Base-by-base conservation (phyloP, 2,113 vertebrate genomes). In the Cebus imitator region DNA sequence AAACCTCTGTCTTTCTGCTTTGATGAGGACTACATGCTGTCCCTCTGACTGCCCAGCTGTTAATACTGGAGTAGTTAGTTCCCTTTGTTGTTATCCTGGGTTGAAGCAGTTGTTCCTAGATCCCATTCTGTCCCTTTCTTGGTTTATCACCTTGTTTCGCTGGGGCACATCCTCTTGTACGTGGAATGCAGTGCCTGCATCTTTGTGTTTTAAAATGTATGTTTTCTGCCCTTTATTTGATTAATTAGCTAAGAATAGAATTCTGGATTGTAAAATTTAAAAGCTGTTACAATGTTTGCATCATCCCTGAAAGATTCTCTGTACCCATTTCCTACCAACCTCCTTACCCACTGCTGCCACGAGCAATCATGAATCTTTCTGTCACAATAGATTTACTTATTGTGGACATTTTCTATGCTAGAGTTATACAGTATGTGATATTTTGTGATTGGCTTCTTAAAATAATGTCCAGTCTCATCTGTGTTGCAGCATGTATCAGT, bases 121-220 rank as follows among this genome's bases (percentile, higher is more conserved):
- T 25, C 32, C 16, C 66, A 27, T 73, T 73, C 35, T 75, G 73
- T 80, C 58, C 55, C 61, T 61, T 78, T 79, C 52, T 81, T 81
- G n/a, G 50, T 80, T 66, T 89, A 27, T 84, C 32, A 12, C 55
- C 35, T 92, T 45, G 48, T 81, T 95, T 90, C 64, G 30, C 80
- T 82, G 23, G 4, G 6, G 27, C 1, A 35, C 25, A 64, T 86
- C 64, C 35, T 91, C 70, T 37, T 92, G 37, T 90, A 5, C 76
- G 6, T 72, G 27, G 37, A 20, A 18, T 84, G 21, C 82, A 75
- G 64, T 78, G 86, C 75, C 58, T 45, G 6, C 21, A 48, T 68
- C n/a, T 70, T 68, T 82, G 20, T 78, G 37, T 68, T 87, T 72
- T 55, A 78, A 85, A 3, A 58, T 78, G 8, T 66, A 0, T 88